Percentiles rank a stretch among this genome's conserved stretches.
These are phyloP conservation scores for Oscheius sp. DNA, from an alignment of 2,888 invertebrate genomes.

Conservation along the genomic window DNA sequence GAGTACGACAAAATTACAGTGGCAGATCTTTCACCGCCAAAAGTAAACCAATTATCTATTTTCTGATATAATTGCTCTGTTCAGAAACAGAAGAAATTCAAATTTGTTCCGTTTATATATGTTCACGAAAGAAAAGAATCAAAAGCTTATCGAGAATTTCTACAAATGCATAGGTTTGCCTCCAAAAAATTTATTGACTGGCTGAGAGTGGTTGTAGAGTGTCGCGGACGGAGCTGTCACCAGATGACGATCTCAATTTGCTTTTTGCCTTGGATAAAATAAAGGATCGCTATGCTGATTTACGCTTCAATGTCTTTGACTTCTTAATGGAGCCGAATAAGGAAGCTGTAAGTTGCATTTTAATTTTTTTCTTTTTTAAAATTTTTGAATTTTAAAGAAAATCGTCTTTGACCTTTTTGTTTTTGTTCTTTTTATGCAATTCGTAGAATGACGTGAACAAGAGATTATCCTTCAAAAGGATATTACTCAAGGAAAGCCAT, in stretches of 20 bases:
- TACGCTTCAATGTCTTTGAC: slow-evolving; percentile 16
- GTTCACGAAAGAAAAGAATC: not conserved
- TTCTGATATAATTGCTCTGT: not conserved
- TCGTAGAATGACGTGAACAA: too few relatives aligned
- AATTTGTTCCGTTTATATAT: slow-evolving; percentile 9
- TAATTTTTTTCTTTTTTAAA: too few relatives aligned
- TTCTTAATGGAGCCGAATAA: not conserved
- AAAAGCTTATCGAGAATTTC: slow-evolving; percentile 13
- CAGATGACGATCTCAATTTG: slow-evolving; percentile 7
- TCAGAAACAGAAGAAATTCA: not conserved
- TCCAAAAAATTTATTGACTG: not conserved
- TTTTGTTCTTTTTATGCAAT: too few relatives aligned
- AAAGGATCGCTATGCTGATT: not conserved
- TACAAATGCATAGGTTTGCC: slow-evolving; percentile 4
- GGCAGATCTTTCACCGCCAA: not conserved
- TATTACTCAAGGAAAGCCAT: too few relatives aligned
- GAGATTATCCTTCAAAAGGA: too few relatives aligned
- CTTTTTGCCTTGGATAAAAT: slow-evolving; percentile 11
- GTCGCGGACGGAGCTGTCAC: not conserved
- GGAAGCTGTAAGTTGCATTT: too few relatives aligned
- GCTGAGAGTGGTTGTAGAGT: not conserved
- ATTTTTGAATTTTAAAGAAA: too few relatives aligned
- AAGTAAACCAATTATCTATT: not conserved
- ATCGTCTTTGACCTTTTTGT: too few relatives aligned
- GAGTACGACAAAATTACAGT: slow-evolving; percentile 4